Evolutionary conservation across 1,140 invertebrate species (phyloP).

Genomic region (Pseudomyrmex pallidus): DNA sequence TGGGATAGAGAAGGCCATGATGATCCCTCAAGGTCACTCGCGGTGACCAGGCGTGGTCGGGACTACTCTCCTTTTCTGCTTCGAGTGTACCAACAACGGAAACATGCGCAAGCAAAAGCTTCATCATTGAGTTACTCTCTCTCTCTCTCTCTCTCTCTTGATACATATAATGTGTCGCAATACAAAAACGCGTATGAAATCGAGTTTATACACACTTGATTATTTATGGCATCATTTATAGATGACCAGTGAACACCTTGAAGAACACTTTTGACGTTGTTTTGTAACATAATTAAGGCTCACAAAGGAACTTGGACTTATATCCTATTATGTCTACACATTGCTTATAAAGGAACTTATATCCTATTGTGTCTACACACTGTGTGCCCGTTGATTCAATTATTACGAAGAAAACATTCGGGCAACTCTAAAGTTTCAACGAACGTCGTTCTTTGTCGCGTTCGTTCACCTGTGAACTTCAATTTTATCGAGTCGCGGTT

Average conservation of each 20-base stretch:
- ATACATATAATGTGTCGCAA: not conserved
- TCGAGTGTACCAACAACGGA: conserved; percentile 1
- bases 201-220: not conserved
- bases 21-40: conserved; percentile 71
- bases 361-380: not conserved
- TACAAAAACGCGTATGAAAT: too few species aligned
- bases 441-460: not conserved
- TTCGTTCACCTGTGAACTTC: conserved; percentile 32
- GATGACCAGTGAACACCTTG: too few species aligned
- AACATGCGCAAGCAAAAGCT: not conserved
- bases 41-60: conserved; percentile 58
- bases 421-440: not conserved
- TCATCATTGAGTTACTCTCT: not conserved
- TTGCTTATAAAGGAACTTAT: not conserved
- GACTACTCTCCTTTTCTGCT: conserved; percentile 55
- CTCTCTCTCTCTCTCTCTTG: conserved; percentile 11
- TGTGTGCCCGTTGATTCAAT: not conserved
- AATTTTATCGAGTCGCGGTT: conserved; percentile 20
- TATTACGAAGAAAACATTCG: not conserved
- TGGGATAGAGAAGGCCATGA: conserved; percentile 69
- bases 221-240: not conserved
- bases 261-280: not conserved
- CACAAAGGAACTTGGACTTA: not conserved
- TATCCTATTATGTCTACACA: not conserved
- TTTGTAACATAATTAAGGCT: not conserved